Base-by-base conservation (phyloP, 2,888 invertebrate species). In the Papilio demoleus region DNA sequence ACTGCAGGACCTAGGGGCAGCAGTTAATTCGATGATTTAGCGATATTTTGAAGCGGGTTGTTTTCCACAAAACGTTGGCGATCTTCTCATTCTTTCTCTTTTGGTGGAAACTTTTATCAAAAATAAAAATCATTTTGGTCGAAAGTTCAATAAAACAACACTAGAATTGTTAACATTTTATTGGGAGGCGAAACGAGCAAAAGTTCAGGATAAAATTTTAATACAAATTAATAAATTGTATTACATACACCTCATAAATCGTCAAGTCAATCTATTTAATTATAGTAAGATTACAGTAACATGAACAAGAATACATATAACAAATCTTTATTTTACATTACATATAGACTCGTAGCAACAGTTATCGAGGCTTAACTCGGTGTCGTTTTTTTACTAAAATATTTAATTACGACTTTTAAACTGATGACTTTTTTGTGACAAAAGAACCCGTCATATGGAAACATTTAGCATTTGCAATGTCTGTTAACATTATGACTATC, bases 181-280 rank as follows among this genome's bases (percentile, higher is more conserved):
- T 92, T 92, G 90, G 90, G 90, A 92, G 92, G 92, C 92, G 90
- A 92, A 92, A 92, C 91, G 92, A 92, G 91, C 91, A 90, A 90
- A 90, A 90, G 87, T 90, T 90, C 81, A 85, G 91, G 87, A 89
- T 90, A 90, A 84, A 81, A 85, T 87, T 76, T 82, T 34, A 87
- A 88, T 92, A 92, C 90, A 92, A 92, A 91, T 87, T 82, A 91
- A 91, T 87, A 59, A 56, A 82, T 87, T 89, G 88, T 87, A 89
- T 86, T 87, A 88, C 80, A 88, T 86, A 65, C 69, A 65, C 36
- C 84, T 86, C 87, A 82, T 88, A 85, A 88, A 88, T 88, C 85
- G 87, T 90, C 90, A 90, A 90, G 84, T 87, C 85, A 84, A 83
- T 84, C 90, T 90, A 90, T 88, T 79, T 83, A 88, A 89, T 88